Base-by-base conservation (phyloP, 2,113 vertebrate genomes). In the Lepisosteus oculatus region DNA sequence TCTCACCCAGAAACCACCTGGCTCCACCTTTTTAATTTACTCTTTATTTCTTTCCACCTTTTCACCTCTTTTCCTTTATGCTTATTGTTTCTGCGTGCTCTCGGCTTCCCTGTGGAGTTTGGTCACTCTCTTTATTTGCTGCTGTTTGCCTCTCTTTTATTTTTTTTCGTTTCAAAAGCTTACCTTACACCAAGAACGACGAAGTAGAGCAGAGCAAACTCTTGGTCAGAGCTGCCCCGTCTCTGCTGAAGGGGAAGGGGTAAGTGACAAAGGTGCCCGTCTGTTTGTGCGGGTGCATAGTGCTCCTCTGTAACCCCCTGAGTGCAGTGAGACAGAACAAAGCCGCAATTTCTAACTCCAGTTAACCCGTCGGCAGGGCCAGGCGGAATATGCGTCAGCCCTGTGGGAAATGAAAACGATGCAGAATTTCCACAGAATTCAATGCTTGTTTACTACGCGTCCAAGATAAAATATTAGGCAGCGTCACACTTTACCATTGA, bases 191-290 rank as follows among this genome's bases (percentile, higher is more conserved):
- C 82, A 93, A 90, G 91, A 92, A 83, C 85, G 92, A 90, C 82
- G 94, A 94, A 88, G 85, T 90, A 87, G 93, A 92, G 80, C 94
- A 94, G 85, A 95, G 78, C 93, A 95, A 92, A 90, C 88, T 87
- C 69, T 87, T 95, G 91, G 90, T 93, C 87, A 94, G 87, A 92
- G 91, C 93, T 72, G 91, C 93, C 87, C 93, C 95, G 70, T 90
- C 93, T 91, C 93, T 99, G 89, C 93, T 99, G 82, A 97, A 93
- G 88, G 95, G 94, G 75, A 96, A 92, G 92, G 97, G 95, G 96
- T 98, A 94, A 99, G 97, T 96, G 79, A 73, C 78, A 85, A 80
- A 88, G 86, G 82, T 81, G 72, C 67, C 47, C 9, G 43, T 61
- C 13, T 72, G 69, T 71, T 75, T 69, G 61, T 51, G 47, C 9